phyloP scores from a whole-genome alignment of 2,797 vertebrate species.

The Sebastolobus altivelis region DNA sequence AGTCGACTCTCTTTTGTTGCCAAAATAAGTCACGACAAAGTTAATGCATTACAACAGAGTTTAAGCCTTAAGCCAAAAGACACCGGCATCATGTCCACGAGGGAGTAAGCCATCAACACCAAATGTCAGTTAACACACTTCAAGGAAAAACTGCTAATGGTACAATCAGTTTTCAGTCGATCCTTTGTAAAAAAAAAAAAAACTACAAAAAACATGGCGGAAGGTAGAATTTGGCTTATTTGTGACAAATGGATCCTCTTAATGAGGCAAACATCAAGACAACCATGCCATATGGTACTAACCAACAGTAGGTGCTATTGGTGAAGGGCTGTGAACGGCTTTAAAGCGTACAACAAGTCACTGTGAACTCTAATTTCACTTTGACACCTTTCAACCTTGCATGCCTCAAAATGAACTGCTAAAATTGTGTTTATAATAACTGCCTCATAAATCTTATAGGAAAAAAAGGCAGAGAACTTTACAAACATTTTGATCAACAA shows the following conservation, averaged over 20 bases:
- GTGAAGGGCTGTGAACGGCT: conserved; percentile 7
- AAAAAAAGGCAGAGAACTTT: not conserved
- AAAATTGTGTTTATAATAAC: not conserved
- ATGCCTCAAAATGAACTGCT: not conserved
- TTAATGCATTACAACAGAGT: not conserved
- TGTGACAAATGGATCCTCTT: conserved; percentile 13
- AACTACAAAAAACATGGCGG: not conserved
- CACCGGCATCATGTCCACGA: not conserved
- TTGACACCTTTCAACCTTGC: not conserved
- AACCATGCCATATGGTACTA: not conserved
- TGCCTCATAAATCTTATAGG: not conserved
- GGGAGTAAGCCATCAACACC: not conserved
- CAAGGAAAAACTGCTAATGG: not conserved
- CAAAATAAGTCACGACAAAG: not conserved
- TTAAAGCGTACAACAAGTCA: not conserved
- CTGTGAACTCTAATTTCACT: not conserved
- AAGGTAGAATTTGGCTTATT: not conserved
- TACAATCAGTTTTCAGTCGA: not conserved
- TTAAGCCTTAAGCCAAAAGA: not conserved
- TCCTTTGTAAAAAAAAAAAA: not conserved
- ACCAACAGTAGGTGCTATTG: not conserved
- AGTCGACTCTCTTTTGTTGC: not conserved
- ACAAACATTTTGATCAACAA: not conserved
- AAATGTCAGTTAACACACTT: not conserved
- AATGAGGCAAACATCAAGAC: conserved; percentile 24